phyloP scores from a whole-genome alignment of 2,797 vertebrate genomes.

The Otolemur crassicaudatus region DNA sequence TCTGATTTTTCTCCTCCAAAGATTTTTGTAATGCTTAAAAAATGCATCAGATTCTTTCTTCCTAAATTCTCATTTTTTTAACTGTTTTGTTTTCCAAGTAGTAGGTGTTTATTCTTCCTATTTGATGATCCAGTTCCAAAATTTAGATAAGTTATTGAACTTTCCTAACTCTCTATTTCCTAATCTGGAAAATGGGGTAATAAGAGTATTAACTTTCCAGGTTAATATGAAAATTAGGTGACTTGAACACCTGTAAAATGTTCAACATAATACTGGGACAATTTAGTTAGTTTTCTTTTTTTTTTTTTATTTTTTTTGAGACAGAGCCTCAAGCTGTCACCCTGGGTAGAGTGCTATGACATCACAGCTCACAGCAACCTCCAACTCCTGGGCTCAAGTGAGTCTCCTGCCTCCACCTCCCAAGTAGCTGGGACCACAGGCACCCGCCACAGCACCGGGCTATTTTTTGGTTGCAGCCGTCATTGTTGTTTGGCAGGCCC shows the following conservation, averaged over 20 bases:
- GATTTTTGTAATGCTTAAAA: neutral
- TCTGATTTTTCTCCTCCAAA: slow-evolving; percentile 31
- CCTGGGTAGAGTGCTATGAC: no score
- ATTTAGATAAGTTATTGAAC: neutral
- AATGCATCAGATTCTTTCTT: neutral
- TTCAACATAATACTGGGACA: neutral
- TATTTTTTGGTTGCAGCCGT: no score
- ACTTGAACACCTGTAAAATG: neutral
- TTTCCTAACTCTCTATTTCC: neutral
- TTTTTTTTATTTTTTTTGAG: no score
- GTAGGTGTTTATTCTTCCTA: neutral
- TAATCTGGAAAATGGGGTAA: neutral
- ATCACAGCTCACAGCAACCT: no score
- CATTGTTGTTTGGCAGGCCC: no score
- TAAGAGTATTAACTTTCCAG: neutral
- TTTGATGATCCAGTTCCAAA: neutral
- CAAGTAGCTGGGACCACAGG: no score
- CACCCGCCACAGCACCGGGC: no score
- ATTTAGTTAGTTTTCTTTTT: neutral
- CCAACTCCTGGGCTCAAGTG: no score
- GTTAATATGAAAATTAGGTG: neutral
- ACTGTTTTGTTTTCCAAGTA: neutral
- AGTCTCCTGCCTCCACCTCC: no score
- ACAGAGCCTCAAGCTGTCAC: no score
- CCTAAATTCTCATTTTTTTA: neutral